These are phyloP conservation scores for Trachelus troglodyta DNA, from an alignment of 2,888 invertebrate genomes.

Conservation along the genomic window DNA sequence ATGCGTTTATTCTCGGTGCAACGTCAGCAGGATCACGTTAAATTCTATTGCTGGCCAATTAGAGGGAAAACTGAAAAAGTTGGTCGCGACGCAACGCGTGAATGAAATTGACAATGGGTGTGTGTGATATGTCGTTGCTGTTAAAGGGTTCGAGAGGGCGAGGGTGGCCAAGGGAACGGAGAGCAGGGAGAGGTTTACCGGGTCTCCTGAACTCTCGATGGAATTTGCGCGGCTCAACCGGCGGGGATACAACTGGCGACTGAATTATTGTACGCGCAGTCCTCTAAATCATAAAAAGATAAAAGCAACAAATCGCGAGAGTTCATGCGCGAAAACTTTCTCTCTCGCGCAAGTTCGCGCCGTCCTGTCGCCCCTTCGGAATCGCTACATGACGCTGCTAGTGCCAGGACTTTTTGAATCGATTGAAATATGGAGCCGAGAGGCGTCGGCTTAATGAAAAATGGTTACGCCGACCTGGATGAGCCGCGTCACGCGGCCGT, in stretches of 20 bases:
- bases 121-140: slow-evolving; percentile 10
- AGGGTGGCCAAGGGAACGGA: no score
- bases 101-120: slow-evolving; percentile 45
- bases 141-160: no score
- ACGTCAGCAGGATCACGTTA: no score
- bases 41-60: no score
- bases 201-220: slow-evolving; percentile 45
- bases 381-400: slow-evolving; percentile 17
- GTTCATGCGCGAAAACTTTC: slow-evolving; percentile 6
- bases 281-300: slow-evolving; percentile 57
- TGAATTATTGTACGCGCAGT: slow-evolving; percentile 56
- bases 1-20: no score
- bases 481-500: slow-evolving; percentile 21
- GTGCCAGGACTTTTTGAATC: slow-evolving; percentile 47
- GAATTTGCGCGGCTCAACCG: slow-evolving; percentile 47
- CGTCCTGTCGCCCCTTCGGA: slow-evolving; percentile 18
- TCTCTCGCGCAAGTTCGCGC: slow-evolving; percentile 17
- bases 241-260: slow-evolving; percentile 38
- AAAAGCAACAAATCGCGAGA: slow-evolving; percentile 53
- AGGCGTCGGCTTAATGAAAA: slow-evolving; percentile 52
- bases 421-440: slow-evolving; percentile 56
- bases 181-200: slow-evolving; percentile 7
- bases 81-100: no score
- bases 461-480: slow-evolving; percentile 45
- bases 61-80: no score